These are phyloP conservation scores for Grus americana DNA, from an alignment of 2,113 vertebrate genomes.

Conservation along the genomic window DNA sequence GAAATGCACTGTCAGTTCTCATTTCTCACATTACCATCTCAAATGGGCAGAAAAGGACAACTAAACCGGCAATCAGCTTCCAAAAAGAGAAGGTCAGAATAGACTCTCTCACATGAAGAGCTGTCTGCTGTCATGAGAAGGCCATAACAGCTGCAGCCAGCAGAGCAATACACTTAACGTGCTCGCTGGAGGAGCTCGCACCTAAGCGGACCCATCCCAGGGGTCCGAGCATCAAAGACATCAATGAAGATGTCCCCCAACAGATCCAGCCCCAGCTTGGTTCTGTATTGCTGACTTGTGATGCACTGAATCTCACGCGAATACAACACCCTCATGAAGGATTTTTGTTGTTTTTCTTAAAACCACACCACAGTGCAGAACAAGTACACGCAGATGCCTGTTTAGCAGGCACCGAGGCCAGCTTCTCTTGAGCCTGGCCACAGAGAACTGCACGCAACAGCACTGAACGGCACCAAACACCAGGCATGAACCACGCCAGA, in stretches of 20 bases:
- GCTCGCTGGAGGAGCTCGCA: not conserved
- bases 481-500: not conserved
- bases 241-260: not conserved
- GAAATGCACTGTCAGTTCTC: constrained; percentile 70
- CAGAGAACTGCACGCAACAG: not conserved
- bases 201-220: not conserved
- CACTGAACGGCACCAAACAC: not conserved
- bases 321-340: fast-evolving
- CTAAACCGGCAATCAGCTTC: constrained; percentile 70
- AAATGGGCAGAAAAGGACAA: constrained; percentile 56
- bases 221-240: not conserved
- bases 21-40: constrained; percentile 73
- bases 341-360: not conserved
- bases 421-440: not conserved
- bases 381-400: too few relatives aligned
- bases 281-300: not conserved
- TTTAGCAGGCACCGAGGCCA: not conserved
- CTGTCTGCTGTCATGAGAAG: not conserved
- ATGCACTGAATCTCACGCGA: not conserved
- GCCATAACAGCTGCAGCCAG: not conserved
- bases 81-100: constrained; percentile 59
- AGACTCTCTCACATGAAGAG: not conserved
- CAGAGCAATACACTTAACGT: not conserved
- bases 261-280: not conserved
- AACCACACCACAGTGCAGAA: not conserved